phyloP scores from a whole-genome alignment of 2,888 invertebrate genomes.

The Smittia sp. region DNA sequence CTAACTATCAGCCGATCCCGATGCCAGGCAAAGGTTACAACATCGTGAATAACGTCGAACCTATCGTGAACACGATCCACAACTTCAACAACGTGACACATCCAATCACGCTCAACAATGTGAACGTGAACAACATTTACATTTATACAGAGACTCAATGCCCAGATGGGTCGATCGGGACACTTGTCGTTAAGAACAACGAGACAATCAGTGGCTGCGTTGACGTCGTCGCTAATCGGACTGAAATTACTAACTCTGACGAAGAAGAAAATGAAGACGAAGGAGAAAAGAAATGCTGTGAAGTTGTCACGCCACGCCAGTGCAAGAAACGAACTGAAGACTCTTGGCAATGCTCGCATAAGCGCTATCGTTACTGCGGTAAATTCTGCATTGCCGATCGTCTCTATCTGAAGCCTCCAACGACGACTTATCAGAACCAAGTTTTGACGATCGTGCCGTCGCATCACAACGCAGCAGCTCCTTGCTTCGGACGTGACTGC shows the following conservation, averaged over 20 bases:
- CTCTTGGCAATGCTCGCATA: constrained; percentile 43
- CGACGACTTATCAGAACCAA: constrained; percentile 36
- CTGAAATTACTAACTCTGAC: background rate
- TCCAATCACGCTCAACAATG: constrained; percentile 29
- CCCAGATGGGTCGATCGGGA: constrained; percentile 17
- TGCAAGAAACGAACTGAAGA: constrained; percentile 42
- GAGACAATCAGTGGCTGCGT: constrained; percentile 23
- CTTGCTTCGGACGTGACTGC: constrained; percentile 4
- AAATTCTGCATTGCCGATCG: constrained; percentile 42
- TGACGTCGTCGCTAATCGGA: background rate
- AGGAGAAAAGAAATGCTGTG: constrained; percentile 42
- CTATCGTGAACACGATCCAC: constrained; percentile 17
- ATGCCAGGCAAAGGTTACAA: background rate
- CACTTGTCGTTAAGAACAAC: constrained; percentile 23
- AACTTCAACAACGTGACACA: constrained; percentile 29
- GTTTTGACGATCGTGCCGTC: constrained; percentile 43
- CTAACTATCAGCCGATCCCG: too few species aligned
- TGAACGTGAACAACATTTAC: constrained; percentile 26
- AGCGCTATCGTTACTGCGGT: constrained; percentile 43
- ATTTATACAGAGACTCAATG: constrained; percentile 27
- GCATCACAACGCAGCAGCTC: background rate
- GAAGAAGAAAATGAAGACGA: background rate
- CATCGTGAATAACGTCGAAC: constrained; percentile 20
- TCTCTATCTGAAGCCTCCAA: constrained; percentile 42
- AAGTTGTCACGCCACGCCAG: constrained; percentile 43